Conservation (phyloP, 2,113 vertebrate genomes). For the Heteronetta atricapilla region DNA sequence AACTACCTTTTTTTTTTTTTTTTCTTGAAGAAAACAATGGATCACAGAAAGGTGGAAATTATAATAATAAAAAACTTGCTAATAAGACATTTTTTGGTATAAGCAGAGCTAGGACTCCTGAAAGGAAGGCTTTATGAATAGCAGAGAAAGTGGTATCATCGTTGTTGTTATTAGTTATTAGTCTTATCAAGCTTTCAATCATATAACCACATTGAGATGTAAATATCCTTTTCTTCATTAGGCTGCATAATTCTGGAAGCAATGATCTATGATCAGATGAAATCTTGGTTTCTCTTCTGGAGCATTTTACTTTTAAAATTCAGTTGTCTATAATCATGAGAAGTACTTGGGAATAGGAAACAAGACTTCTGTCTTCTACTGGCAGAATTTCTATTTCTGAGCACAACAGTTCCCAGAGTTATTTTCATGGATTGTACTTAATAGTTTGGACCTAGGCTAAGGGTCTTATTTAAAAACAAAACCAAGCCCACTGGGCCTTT, state of each 20-base stretch:
- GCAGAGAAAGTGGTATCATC: background rate
- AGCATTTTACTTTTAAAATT: background rate
- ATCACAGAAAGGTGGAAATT: background rate
- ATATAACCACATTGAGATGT: background rate
- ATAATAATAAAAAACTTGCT: background rate
- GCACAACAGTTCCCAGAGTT: background rate
- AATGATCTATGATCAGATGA: background rate
- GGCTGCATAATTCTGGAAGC: background rate
- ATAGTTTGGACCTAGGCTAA: background rate
- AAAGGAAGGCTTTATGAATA: background rate
- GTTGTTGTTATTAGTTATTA: background rate
- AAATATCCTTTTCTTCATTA: background rate
- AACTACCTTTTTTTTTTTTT: background rate
- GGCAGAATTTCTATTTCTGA: background rate
- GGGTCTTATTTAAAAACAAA: background rate
- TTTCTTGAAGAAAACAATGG: constrained; percentile 3
- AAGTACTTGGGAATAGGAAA: background rate
- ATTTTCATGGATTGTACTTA: background rate
- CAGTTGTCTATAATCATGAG: background rate
- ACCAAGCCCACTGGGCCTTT: background rate
- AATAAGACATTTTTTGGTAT: background rate
- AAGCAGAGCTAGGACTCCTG: constrained; percentile 2
- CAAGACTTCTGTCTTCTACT: background rate
- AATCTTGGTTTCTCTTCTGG: background rate
- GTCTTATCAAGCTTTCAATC: background rate